phyloP scores from a whole-genome alignment of 1,140 invertebrate species.

The Sycophila sp. region DNA sequence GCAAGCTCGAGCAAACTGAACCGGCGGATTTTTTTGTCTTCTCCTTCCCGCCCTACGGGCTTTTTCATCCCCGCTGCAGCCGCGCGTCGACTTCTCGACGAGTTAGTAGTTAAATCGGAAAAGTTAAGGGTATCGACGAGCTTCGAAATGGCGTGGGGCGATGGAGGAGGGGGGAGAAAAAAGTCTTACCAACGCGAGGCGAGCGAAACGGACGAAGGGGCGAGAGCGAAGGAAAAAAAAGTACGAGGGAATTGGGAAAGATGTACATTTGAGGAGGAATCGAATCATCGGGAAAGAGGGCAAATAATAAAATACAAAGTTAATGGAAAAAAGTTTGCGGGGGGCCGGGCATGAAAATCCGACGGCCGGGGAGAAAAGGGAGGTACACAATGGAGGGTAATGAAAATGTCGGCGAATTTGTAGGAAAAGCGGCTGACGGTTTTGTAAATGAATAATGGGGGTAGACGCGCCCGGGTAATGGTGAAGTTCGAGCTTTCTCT shows the following conservation, averaged over 20 bases:
- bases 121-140: no score
- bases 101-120: conserved; percentile 25
- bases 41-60: background rate
- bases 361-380: background rate
- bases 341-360: background rate
- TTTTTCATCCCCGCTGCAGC: background rate
- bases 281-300: background rate
- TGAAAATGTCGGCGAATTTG: background rate
- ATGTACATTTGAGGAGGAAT: background rate
- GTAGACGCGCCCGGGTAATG: background rate
- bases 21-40: no score
- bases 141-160: background rate
- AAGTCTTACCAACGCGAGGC: background rate
- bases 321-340: conserved; percentile 3
- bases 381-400: background rate
- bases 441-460: background rate
- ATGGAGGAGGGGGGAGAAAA: background rate
- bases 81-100: conserved; percentile 4
- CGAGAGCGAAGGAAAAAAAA: no score
- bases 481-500: background rate
- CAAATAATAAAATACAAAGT: conserved; percentile 12
- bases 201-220: no score
- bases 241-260: no score
- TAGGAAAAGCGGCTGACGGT: background rate
- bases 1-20: background rate